A percentile compares a stretch with the other conserved stretches of the same genome.
Conservation (phyloP, 2,113 vertebrate genomes). For the Calidris pugnax region DNA sequence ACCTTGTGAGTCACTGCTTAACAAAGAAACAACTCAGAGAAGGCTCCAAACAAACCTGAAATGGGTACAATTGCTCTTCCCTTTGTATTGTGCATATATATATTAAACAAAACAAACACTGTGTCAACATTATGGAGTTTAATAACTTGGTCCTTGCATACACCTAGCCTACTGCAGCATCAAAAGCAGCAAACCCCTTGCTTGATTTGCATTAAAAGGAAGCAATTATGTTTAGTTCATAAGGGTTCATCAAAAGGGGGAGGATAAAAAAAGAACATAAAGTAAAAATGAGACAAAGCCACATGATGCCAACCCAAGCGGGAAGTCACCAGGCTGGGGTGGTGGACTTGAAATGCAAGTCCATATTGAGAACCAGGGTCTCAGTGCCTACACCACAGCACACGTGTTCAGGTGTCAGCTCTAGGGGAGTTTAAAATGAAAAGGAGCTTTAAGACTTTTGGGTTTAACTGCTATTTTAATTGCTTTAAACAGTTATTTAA, state of each 20-base stretch:
- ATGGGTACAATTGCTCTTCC: background rate
- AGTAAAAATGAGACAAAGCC: background rate
- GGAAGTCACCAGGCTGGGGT: background rate
- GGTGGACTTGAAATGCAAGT: background rate
- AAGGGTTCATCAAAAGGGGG: background rate
- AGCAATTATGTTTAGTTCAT: background rate
- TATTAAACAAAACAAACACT: background rate
- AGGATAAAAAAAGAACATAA: background rate
- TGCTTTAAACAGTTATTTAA: background rate
- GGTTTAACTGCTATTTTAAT: background rate
- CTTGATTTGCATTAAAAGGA: background rate
- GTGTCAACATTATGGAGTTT: background rate
- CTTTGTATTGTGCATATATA: background rate
- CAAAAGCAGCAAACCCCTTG: background rate
- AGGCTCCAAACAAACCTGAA: background rate
- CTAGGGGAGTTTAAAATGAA: background rate
- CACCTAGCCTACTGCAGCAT: background rate
- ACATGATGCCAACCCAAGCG: background rate
- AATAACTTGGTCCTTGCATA: background rate
- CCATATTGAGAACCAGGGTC: background rate
- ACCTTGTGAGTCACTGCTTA: background rate
- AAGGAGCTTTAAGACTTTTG: background rate
- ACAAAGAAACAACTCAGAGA: background rate
- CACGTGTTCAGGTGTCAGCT: background rate
- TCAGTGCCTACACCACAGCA: accelerated